A percentile compares a stretch with the other conserved stretches of the same genome.
Conservation (phyloP, 2,888 invertebrate genomes). For the Drosophila koepferae region DNA sequence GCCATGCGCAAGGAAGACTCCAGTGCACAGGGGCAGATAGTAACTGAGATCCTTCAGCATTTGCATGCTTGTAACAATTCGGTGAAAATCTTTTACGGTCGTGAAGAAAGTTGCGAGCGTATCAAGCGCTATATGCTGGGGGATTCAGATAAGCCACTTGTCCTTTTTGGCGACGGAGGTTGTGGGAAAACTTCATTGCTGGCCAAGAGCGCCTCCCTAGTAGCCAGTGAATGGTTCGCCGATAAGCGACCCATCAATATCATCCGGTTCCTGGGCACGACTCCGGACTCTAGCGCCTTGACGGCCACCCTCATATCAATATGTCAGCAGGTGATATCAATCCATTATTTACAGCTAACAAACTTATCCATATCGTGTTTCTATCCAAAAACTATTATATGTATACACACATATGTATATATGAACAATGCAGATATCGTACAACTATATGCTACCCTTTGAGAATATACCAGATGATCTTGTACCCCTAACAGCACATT, state of each 20-base stretch:
- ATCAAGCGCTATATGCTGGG: constrained; percentile 94
- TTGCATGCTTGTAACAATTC: constrained; percentile 97
- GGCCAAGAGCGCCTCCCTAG: constrained; percentile 95
- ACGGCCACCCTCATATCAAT: constrained; percentile 97
- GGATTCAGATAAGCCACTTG: constrained; percentile 94
- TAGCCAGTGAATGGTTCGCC: constrained; percentile 90
- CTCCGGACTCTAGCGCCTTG: constrained; percentile 97
- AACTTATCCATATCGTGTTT: constrained; percentile 39
- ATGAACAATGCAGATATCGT: constrained; percentile 89
- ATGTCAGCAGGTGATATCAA: constrained; percentile 92
- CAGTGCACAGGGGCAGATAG: constrained; percentile 96
- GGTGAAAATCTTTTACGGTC: constrained; percentile 96
- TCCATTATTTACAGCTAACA: constrained; percentile 23
- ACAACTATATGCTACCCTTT: constrained; percentile 95
- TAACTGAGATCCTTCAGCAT: constrained; percentile 97
- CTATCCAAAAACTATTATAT: constrained; percentile 23
- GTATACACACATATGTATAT: background rate
- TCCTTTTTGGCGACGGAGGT: constrained; percentile 97
- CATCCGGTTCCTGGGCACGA: constrained; percentile 97
- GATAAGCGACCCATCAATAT: constrained; percentile 93
- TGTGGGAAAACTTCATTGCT: constrained; percentile 98
- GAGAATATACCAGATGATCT: constrained; percentile 98
- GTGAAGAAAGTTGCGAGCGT: constrained; percentile 93
- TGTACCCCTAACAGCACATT: constrained; percentile 97
- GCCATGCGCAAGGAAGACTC: constrained; percentile 98